phyloP scores from a whole-genome alignment of 1,140 invertebrate genomes.

The Ostrea denselamellosa region DNA sequence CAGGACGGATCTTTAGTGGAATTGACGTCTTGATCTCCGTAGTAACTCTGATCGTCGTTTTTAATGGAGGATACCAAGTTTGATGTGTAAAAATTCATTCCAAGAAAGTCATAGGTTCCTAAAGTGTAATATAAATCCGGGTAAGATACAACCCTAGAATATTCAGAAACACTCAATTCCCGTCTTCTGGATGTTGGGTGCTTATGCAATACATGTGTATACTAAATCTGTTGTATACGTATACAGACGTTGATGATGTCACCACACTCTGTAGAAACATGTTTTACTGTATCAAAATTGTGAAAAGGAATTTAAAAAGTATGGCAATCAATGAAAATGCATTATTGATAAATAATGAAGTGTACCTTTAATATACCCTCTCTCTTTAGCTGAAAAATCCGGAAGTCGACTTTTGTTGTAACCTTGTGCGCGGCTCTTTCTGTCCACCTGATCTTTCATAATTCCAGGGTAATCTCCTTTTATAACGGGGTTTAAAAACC shows the following conservation, averaged over 20 bases:
- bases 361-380: slow-evolving; percentile 62
- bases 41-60: slow-evolving; percentile 50
- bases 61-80: slow-evolving; percentile 49
- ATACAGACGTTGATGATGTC: too few species aligned
- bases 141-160: neutral
- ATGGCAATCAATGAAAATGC: too few species aligned
- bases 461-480: slow-evolving; percentile 78
- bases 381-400: slow-evolving; percentile 58
- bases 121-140: neutral
- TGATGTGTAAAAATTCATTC: slow-evolving; percentile 71
- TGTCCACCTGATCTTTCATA: slow-evolving; percentile 66
- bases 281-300: too few species aligned
- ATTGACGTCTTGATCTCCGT: slow-evolving; percentile 60
- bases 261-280: too few species aligned
- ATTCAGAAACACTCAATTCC: neutral
- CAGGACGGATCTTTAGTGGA: slow-evolving; percentile 60
- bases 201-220: too few species aligned
- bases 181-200: too few species aligned
- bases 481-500: slow-evolving; percentile 76
- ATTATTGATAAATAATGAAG: too few species aligned
- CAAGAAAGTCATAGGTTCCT: slow-evolving; percentile 71
- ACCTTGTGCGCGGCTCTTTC: slow-evolving; percentile 66
- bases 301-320: too few species aligned
- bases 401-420: slow-evolving; percentile 64
- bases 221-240: too few species aligned